These are phyloP conservation scores for Hirtodrosophila confusa DNA, from an alignment of 2,888 invertebrate species.

Conservation along the genomic window DNA sequence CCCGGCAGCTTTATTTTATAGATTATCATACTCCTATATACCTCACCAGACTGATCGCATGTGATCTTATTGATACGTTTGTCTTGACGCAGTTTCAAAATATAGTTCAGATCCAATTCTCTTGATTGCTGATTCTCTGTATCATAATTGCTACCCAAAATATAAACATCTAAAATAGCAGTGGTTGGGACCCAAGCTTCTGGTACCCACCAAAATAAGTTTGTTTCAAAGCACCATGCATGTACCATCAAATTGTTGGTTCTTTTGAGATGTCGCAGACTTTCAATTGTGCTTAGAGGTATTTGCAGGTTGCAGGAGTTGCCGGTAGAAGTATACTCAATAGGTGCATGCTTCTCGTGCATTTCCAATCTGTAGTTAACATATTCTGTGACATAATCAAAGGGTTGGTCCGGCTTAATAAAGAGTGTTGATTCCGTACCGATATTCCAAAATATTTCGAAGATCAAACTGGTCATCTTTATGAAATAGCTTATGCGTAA, in stretches of 20 bases:
- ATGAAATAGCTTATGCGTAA: slow-evolving; percentile 2
- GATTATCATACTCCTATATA: slow-evolving; percentile 13
- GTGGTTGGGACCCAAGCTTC: slow-evolving; percentile 9
- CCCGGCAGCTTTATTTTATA: slow-evolving; percentile 20
- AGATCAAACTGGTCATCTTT: not conserved
- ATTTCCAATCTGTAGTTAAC: slow-evolving; percentile 9
- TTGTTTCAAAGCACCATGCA: slow-evolving; percentile 24
- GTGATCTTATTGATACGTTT: fast-evolving
- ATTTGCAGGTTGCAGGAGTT: slow-evolving; percentile 2
- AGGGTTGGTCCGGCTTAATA: slow-evolving; percentile 20
- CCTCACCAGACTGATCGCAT: slow-evolving; percentile 7
- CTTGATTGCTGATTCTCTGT: not conserved
- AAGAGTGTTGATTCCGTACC: slow-evolving; percentile 10
- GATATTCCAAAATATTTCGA: not conserved
- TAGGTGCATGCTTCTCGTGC: slow-evolving; percentile 1
- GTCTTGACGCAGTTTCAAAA: not conserved
- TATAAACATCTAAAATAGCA: slow-evolving; percentile 13
- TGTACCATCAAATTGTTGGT: slow-evolving; percentile 19
- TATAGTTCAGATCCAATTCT: slow-evolving; percentile 3
- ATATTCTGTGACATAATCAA: not conserved
- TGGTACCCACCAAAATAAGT: slow-evolving; percentile 45
- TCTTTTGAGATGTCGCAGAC: not conserved
- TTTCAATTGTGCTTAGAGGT: not conserved
- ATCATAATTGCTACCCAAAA: slow-evolving; percentile 12
- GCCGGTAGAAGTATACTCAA: not conserved